Percentiles rank a stretch among this genome's conserved stretches.
phyloP scores from a whole-genome alignment of 2,797 vertebrate genomes.

The Cirrhinus molitorella region DNA sequence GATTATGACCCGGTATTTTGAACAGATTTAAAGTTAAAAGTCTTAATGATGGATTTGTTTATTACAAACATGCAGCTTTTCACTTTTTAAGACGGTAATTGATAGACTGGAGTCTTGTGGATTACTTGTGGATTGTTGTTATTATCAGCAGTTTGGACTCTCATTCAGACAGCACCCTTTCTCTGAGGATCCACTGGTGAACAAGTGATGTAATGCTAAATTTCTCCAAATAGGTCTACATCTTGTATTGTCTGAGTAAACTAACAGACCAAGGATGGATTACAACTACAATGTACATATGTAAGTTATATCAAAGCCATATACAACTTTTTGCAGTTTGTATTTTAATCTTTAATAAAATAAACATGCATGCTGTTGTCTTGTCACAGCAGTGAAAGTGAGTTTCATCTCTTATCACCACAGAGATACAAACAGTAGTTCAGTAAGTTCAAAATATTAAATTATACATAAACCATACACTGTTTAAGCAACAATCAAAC shows the following conservation, averaged over 20 bases:
- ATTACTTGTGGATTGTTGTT: not conserved
- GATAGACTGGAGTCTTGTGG: not conserved
- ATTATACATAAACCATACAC: slow-evolving; percentile 21
- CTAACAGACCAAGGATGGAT: not conserved
- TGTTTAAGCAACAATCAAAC: slow-evolving; percentile 27
- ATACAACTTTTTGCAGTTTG: not conserved
- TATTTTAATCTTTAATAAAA: not conserved
- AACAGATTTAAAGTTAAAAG: not conserved
- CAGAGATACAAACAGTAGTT: not conserved
- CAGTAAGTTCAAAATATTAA: slow-evolving; percentile 20
- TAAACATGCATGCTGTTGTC: not conserved
- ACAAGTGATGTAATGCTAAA: not conserved
- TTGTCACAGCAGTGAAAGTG: not conserved
- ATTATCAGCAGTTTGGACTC: not conserved
- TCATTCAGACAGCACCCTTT: not conserved
- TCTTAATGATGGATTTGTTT: not conserved
- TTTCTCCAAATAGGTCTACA: not conserved
- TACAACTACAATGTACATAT: not conserved
- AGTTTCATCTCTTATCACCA: not conserved
- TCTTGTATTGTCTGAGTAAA: not conserved
- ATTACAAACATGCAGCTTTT: not conserved
- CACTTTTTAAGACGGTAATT: not conserved
- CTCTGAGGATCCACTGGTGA: not conserved
- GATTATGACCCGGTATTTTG: not conserved
- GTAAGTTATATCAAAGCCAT: not conserved